Conservation (phyloP, 2,797 vertebrate species). For the Tokudaia tokunoshimensis region DNA sequence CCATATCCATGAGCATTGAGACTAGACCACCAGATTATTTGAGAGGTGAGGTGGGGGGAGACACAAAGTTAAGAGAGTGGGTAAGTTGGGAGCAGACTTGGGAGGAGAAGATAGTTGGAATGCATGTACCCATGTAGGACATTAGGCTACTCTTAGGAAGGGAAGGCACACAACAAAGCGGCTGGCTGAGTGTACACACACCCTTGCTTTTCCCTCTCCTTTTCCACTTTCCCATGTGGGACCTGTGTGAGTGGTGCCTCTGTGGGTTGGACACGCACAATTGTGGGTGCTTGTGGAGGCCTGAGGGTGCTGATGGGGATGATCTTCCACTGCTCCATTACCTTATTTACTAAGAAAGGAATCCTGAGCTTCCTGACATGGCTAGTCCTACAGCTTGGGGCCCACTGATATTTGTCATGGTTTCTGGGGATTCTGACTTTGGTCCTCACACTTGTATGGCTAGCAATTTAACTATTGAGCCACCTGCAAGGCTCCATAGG, state of each 20-base stretch:
- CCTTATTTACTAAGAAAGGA: not conserved
- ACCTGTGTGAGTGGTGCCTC: not conserved
- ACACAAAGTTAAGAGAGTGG: not conserved
- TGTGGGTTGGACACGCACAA: not conserved
- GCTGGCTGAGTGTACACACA: not conserved
- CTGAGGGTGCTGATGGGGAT: no score
- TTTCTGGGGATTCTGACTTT: not conserved
- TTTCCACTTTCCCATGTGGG: not conserved
- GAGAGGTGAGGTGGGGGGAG: not conserved
- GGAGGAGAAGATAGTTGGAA: not conserved
- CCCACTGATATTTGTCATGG: no score
- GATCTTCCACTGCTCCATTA: not conserved
- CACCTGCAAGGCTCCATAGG: not conserved
- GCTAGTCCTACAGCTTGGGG: not conserved
- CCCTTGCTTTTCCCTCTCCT: not conserved
- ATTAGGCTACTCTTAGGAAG: conserved; percentile 24
- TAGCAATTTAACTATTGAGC: not conserved
- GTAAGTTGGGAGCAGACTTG: not conserved
- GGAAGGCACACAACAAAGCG: not conserved
- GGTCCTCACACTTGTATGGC: not conserved
- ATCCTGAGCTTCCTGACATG: not conserved
- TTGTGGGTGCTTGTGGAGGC: not conserved
- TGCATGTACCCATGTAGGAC: no score
- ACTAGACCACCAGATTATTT: not conserved
- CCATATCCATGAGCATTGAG: not conserved